Evolutionary conservation across 2,797 vertebrate genomes (phyloP).

Genomic region (Sarcophilus harrisii): DNA sequence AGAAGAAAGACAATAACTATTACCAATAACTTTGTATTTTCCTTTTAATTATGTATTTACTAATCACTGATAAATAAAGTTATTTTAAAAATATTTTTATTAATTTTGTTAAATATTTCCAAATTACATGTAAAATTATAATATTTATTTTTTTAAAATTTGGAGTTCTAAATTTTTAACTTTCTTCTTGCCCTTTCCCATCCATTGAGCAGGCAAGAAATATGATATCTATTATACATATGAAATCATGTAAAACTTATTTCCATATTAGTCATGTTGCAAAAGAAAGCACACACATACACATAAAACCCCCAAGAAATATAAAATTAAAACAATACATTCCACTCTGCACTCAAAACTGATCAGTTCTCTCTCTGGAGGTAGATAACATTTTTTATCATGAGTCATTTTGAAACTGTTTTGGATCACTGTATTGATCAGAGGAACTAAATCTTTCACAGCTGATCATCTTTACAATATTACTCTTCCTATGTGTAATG

Average conservation of each 20-base stretch:
- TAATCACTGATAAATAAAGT: background rate
- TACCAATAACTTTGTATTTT: background rate
- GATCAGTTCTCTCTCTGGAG: background rate
- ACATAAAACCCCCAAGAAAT: background rate
- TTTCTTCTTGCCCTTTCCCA: background rate
- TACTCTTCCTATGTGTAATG: background rate
- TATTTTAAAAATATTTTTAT: background rate
- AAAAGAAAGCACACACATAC: background rate
- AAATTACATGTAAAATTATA: background rate
- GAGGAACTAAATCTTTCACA: background rate
- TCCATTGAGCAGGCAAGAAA: background rate
- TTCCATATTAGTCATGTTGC: background rate
- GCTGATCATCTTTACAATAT: background rate
- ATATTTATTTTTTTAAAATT: background rate
- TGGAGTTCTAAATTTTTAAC: background rate
- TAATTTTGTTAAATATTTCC: background rate
- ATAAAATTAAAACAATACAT: background rate
- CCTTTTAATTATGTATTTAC: background rate
- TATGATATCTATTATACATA: background rate
- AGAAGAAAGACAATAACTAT: background rate
- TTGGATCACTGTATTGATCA: background rate
- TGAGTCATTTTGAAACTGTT: background rate
- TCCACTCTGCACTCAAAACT: background rate
- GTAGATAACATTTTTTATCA: background rate
- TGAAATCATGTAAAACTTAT: background rate